phyloP scores from a whole-genome alignment of 2,888 invertebrate species.

The Pristionchus maxplancki region DNA sequence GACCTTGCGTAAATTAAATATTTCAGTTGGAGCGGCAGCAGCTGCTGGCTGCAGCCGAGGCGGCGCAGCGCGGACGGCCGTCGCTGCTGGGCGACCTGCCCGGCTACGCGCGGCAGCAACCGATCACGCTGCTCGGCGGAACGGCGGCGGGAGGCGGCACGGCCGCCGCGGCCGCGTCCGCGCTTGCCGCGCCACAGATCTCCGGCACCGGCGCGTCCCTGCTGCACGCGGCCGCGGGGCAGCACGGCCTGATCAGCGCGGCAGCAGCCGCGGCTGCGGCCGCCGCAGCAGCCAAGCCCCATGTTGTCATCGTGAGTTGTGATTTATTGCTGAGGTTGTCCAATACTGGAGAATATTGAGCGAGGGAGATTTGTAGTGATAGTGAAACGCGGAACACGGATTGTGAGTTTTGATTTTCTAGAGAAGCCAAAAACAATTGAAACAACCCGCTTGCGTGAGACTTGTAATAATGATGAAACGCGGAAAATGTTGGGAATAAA shows the following conservation, averaged over 20 bases:
- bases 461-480: too few species aligned
- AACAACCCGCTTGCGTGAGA: too few species aligned
- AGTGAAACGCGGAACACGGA: too few species aligned
- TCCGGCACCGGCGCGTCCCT: conserved; percentile 47
- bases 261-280: conserved; percentile 12
- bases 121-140: conserved; percentile 5
- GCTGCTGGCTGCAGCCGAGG: neutral
- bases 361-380: too few species aligned
- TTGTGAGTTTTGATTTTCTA: too few species aligned
- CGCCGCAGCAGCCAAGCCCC: neutral
- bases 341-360: too few species aligned
- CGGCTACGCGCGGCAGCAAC: neutral
- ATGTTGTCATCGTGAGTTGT: conserved; percentile 1
- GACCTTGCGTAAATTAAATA: too few species aligned
- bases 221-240: neutral
- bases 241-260: neutral
- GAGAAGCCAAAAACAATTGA: too few species aligned
- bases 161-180: neutral
- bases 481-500: too few species aligned
- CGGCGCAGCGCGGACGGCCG: neutral
- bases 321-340: neutral
- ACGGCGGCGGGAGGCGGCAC: neutral
- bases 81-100: conserved; percentile 33
- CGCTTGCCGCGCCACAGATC: conserved; percentile 46
- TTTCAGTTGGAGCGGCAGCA: neutral